Percentiles rank a stretch among this genome's conserved stretches.
Evolutionary conservation across 2,797 vertebrate species (phyloP).

Genomic region (Acipenser transmontanus): DNA sequence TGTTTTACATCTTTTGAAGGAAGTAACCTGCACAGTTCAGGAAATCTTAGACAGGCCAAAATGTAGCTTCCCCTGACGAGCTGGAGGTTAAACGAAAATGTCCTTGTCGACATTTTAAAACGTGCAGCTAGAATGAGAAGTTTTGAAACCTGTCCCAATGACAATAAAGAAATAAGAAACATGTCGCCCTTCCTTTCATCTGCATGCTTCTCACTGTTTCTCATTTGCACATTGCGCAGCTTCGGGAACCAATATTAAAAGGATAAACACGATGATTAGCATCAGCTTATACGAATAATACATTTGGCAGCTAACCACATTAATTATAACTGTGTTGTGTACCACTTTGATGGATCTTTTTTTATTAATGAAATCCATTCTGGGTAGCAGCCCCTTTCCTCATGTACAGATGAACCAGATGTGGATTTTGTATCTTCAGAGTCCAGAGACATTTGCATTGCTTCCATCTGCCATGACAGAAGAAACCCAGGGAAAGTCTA

Average conservation of each 20-base stretch:
- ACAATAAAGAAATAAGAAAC: too few relatives aligned
- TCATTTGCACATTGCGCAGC: not conserved
- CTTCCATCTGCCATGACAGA: not conserved
- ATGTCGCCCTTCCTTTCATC: too few relatives aligned
- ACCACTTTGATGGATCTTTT: not conserved
- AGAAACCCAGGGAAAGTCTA: not conserved
- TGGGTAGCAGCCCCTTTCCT: not conserved
- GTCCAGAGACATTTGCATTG: not conserved
- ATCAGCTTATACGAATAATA: not conserved
- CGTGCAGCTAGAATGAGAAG: too few relatives aligned
- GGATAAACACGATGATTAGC: not conserved
- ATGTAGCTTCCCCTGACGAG: too few relatives aligned
- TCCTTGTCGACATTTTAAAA: too few relatives aligned
- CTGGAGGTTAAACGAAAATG: too few relatives aligned
- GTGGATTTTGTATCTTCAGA: not conserved
- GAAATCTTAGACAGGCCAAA: too few relatives aligned
- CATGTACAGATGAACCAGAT: slow-evolving; percentile 1
- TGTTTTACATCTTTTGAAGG: too few relatives aligned
- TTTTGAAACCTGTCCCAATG: too few relatives aligned
- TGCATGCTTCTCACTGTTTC: not conserved
- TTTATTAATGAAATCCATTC: slow-evolving; percentile 7
- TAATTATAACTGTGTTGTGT: not conserved
- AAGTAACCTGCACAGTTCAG: too few relatives aligned
- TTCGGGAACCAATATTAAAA: not conserved
- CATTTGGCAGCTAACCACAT: slow-evolving; percentile 4